Conservation (phyloP, 2,888 invertebrate species). For the Lasioglossum malachurum region DNA sequence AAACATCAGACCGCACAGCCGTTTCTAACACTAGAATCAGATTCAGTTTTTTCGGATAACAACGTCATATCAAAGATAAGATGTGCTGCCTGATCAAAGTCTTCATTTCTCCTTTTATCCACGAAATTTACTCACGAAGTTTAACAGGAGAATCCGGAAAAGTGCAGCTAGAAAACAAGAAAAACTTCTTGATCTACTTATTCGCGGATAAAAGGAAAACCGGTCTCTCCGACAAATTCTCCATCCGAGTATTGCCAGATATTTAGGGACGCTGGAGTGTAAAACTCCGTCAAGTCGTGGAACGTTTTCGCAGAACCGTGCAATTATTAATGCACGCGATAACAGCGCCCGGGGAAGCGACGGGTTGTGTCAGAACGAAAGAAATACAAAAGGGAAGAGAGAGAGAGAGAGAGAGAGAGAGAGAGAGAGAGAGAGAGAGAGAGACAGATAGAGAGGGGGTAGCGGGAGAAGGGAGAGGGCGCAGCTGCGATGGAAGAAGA, state of each 20-base stretch:
- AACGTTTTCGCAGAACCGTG: background rate
- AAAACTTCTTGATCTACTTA: slow-evolving; percentile 1
- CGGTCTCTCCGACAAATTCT: background rate
- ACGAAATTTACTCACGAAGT: background rate
- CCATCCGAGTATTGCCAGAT: background rate
- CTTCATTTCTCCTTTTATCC: background rate
- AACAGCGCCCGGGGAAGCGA: background rate
- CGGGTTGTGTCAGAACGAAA: background rate
- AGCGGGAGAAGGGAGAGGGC: background rate
- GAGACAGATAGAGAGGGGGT: no score
- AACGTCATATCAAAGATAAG: background rate
- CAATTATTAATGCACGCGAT: slow-evolving; percentile 36
- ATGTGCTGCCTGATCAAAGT: background rate
- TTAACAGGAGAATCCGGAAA: background rate
- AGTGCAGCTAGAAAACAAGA: background rate
- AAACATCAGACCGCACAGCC: no score
- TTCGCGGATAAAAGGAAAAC: background rate
- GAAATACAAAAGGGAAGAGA: background rate
- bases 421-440: no score
- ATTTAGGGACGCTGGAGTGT: background rate
- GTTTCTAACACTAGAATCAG: background rate
- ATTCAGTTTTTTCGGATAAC: background rate
- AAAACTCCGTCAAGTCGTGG: background rate
- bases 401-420: background rate
- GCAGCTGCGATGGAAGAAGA: slow-evolving; percentile 28